These are phyloP conservation scores for Brachyopa scutellaris DNA, from an alignment of 2,888 invertebrate genomes.

Conservation along the genomic window DNA sequence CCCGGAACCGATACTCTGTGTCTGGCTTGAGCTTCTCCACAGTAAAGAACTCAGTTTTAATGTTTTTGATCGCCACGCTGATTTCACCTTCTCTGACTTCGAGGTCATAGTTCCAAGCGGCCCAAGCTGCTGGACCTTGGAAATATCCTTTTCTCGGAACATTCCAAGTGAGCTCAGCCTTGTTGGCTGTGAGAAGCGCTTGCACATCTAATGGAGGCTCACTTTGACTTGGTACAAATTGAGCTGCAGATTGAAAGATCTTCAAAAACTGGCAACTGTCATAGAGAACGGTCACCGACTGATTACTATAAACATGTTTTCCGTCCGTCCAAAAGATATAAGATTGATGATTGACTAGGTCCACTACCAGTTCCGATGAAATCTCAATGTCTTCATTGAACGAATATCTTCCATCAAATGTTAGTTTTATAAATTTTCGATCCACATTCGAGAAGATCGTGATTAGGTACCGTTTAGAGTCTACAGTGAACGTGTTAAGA, in stretches of 20 bases:
- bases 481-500: slow-evolving; percentile 73
- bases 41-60: slow-evolving; percentile 85
- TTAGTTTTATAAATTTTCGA: slow-evolving; percentile 15
- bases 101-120: slow-evolving; percentile 79
- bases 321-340: slow-evolving; percentile 52
- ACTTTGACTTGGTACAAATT: slow-evolving; percentile 90
- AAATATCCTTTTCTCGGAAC: slow-evolving; percentile 85
- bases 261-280: slow-evolving; percentile 37
- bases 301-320: slow-evolving; percentile 42
- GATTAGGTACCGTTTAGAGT: slow-evolving; percentile 75
- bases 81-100: slow-evolving; percentile 80
- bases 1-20: slow-evolving; percentile 88
- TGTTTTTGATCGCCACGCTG: slow-evolving; percentile 79
- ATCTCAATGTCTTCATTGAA: slow-evolving; percentile 26
- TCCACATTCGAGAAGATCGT: slow-evolving; percentile 27
- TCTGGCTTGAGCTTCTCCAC: slow-evolving; percentile 88
- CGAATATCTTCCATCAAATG: slow-evolving; percentile 36
- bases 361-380: slow-evolving; percentile 28
- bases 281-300: slow-evolving; percentile 30
- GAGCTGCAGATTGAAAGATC: slow-evolving; percentile 21
- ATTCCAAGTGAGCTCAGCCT: slow-evolving; percentile 92
- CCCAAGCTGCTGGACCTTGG: slow-evolving; percentile 87
- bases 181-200: slow-evolving; percentile 89
- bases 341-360: slow-evolving; percentile 7
- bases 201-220: slow-evolving; percentile 91